Conservation (phyloP, 2,113 vertebrate species). For the Tragelaphus scriptus region DNA sequence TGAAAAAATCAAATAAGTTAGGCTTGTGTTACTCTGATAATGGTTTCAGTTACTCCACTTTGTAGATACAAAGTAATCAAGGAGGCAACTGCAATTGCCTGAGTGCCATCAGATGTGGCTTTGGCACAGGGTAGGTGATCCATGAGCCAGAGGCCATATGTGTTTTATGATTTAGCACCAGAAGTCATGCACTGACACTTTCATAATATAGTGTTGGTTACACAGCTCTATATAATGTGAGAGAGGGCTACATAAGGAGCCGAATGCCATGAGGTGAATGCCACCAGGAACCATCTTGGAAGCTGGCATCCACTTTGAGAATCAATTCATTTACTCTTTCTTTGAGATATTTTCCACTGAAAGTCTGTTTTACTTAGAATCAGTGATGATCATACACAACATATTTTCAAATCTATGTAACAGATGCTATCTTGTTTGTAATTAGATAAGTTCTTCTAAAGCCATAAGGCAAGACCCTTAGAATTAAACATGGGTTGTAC, state of each 20-base stretch:
- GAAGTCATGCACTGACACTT: neutral
- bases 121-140: neutral
- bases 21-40: neutral
- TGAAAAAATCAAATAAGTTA: neutral
- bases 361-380: neutral
- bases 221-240: neutral
- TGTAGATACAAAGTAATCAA: neutral
- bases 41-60: neutral
- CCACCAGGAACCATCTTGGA: neutral
- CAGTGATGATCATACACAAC: neutral
- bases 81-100: neutral
- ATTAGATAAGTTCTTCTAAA: neutral
- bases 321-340: neutral
- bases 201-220: neutral
- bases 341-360: neutral
- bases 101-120: neutral
- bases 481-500: neutral
- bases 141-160: neutral
- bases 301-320: neutral
- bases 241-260: fast-evolving
- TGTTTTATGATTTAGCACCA: neutral
- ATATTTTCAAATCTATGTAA: neutral
- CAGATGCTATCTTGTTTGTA: neutral
- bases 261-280: neutral
- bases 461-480: neutral